Evolutionary conservation across 2,888 invertebrate genomes (phyloP).

Genomic region (Chymomyza amoena): DNA sequence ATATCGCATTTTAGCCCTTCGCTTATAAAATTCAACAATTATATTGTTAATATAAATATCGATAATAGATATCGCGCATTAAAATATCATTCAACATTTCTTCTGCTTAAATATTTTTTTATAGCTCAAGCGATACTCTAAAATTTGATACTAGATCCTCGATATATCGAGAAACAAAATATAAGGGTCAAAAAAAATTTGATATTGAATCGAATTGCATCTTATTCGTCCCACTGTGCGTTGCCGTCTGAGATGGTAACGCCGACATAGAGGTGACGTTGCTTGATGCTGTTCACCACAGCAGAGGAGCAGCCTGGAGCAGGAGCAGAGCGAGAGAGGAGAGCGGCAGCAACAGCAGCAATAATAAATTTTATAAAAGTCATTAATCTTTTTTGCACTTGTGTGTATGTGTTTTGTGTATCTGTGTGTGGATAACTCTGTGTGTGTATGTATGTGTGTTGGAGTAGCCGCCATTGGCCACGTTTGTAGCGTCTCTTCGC

Average conservation of each 20-base stretch:
- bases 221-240: neutral
- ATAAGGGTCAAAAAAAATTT: too few species aligned
- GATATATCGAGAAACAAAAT: too few species aligned
- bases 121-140: too few species aligned
- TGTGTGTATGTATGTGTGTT: neutral
- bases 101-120: too few species aligned
- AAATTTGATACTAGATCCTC: too few species aligned
- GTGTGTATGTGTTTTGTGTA: constrained; percentile 19
- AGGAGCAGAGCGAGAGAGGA: too few species aligned
- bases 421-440: constrained; percentile 2
- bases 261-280: neutral
- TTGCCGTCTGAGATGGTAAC: neutral
- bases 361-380: constrained; percentile 72
- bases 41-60: too few species aligned
- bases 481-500: constrained; percentile 10
- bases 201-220: too few species aligned
- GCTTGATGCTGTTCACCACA: neutral
- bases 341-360: constrained; percentile 46
- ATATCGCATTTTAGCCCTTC: too few species aligned
- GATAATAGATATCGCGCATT: too few species aligned
- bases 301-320: neutral
- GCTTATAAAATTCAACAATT: too few species aligned
- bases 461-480: neutral
- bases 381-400: constrained; percentile 64
- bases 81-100: too few species aligned